Evolutionary conservation across 2,113 vertebrate species (phyloP), one percentile per base, ranked within the genome.

Genomic region (Cariama cristata): DNA sequence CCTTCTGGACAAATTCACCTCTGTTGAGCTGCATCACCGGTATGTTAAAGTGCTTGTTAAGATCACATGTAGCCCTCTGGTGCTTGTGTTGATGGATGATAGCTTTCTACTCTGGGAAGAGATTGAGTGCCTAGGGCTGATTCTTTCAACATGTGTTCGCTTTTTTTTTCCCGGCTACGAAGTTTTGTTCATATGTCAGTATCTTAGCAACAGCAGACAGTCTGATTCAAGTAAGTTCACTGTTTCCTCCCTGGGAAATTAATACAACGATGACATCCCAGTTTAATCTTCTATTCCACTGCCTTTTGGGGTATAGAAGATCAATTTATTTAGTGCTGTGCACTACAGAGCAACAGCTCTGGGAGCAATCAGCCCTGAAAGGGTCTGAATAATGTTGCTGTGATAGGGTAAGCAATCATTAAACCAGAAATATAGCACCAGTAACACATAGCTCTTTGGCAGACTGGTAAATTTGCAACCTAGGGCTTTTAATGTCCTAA

Each of bases 181-280:
- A 50, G 80, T 76, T 96, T 93, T 94, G 73, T 85, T 89, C 95
- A 76, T 72, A 49, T 72, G 82, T 33, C 84, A 68, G 93, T 96
- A 94, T 89, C 93, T 84, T 94, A 95, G 96, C 93, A 97, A 96
- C 92, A 8, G 62, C 71, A 95, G 88, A 53, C 24, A 94, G 86
- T 42, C 45, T 91, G 74, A 90, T 84, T 88, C 75, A 74, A 73
- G 55, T 26, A 69, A 77, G 30, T 88, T 83, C 79, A 71, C 63
- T 18, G 4, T 73, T 95, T 88, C 50, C 23, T 93, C 45, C 32
- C 73, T 82, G 60, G 74, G 62, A 96, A 94, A 87, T 89, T 81
- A 97, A 84, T 82, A 76, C 9, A 33, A 8, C 21, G 24, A 72
- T 89, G 86, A 87, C 88, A 93, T 68, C 26, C 64, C 76, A 72